These are phyloP conservation scores for Shargacucullia verbasci DNA, from an alignment of 2,888 invertebrate genomes.

Conservation along the genomic window DNA sequence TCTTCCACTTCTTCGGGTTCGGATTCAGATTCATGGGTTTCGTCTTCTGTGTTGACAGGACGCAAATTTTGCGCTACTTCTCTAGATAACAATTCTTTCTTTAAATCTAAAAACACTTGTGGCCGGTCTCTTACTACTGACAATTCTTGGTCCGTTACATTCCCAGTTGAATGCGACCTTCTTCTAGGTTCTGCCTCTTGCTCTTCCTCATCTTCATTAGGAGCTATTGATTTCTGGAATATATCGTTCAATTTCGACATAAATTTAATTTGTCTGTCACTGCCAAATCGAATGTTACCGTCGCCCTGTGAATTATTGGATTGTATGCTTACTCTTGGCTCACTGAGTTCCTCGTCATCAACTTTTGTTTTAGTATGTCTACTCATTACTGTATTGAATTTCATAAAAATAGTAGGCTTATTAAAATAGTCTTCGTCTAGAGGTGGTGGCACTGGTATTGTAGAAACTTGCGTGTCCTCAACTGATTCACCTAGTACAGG, in stretches of 20 bases:
- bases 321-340: constrained; percentile 69
- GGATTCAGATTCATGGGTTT: constrained; percentile 41
- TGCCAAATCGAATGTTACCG: constrained; percentile 74
- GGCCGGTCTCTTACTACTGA: constrained; percentile 66
- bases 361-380: constrained; percentile 62
- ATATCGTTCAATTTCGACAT: constrained; percentile 82
- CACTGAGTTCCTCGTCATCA: constrained; percentile 53
- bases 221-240: constrained; percentile 75
- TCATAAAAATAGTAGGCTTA: constrained; percentile 60
- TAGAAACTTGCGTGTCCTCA: constrained; percentile 69
- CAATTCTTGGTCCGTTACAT: constrained; percentile 68
- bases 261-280: constrained; percentile 76
- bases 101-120: constrained; percentile 73
- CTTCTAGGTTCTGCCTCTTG: constrained; percentile 57
- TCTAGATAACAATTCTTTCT: constrained; percentile 75
- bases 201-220: constrained; percentile 68
- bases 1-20: constrained; percentile 67
- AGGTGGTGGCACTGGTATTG: constrained; percentile 73
- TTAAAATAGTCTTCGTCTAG: constrained; percentile 77
- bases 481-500: constrained; percentile 70
- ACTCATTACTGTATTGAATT: constrained; percentile 64
- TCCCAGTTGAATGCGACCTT: constrained; percentile 80
- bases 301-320: constrained; percentile 73
- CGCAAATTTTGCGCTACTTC: constrained; percentile 69
- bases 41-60: constrained; percentile 65